Evolutionary conservation across 2,888 invertebrate genomes (phyloP).

Genomic region (Volucella inanis): DNA sequence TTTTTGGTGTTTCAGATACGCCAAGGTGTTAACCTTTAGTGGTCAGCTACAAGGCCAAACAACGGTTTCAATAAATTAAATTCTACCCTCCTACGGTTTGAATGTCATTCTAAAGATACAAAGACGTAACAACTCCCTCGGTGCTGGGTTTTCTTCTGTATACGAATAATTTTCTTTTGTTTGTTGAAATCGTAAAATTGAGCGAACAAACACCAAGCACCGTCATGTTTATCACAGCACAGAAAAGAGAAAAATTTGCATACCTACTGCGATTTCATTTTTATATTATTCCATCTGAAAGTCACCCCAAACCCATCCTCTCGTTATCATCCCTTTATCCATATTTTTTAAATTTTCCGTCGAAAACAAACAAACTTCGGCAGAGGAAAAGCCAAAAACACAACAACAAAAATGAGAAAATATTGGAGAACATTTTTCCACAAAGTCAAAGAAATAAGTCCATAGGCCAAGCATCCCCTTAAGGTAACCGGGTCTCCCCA

Average conservation of each 20-base stretch:
- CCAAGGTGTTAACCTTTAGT: background rate
- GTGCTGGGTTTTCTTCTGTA: background rate
- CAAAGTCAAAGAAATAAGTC: slow-evolving; percentile 29
- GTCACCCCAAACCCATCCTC: background rate
- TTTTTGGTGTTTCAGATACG: background rate
- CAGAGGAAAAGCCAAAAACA: background rate
- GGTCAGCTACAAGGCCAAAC: background rate
- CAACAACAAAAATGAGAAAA: background rate
- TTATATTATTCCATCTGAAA: background rate
- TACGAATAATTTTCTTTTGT: slow-evolving; percentile 14
- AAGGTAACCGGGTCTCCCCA: slow-evolving; percentile 49
- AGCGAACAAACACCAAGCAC: slow-evolving; percentile 28
- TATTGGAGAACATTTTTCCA: background rate
- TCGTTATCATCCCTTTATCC: background rate
- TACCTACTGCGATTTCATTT: slow-evolving; percentile 48
- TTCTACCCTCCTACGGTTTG: background rate
- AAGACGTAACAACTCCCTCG: background rate
- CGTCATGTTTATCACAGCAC: background rate
- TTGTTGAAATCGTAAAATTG: slow-evolving; percentile 43
- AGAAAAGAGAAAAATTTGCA: slow-evolving; percentile 37
- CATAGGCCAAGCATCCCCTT: slow-evolving; percentile 59
- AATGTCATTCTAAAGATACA: background rate
- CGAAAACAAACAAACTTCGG: slow-evolving; percentile 22
- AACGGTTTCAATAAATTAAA: background rate
- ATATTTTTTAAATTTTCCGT: slow-evolving; percentile 18